These are phyloP conservation scores for Crypturellus undulatus DNA, from an alignment of 2,113 vertebrate species.

Conservation along the genomic window DNA sequence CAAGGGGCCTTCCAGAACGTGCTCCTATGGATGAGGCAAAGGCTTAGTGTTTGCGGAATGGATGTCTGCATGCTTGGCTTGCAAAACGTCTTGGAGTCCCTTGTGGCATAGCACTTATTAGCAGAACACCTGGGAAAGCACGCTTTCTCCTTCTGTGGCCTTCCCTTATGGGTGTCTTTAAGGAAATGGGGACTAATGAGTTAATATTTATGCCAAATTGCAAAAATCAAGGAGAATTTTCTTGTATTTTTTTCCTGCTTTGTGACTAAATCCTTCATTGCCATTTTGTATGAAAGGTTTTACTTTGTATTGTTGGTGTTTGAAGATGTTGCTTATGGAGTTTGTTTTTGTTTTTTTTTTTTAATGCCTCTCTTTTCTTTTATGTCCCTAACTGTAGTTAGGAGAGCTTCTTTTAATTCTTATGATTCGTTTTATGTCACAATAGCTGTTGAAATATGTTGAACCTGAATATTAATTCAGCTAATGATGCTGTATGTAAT, in stretches of 20 bases:
- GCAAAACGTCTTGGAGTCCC: not conserved
- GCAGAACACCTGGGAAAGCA: not conserved
- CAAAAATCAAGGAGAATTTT: not conserved
- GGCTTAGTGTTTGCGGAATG: not conserved
- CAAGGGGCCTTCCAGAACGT: slow-evolving; percentile 13
- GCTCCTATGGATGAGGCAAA: not conserved
- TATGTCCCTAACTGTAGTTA: too few relatives aligned
- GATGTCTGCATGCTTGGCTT: not conserved
- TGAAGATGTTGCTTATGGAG: not conserved
- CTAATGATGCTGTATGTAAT: not conserved
- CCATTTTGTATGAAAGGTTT: not conserved
- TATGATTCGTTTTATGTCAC: fast-evolving
- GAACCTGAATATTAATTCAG: not conserved
- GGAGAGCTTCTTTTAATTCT: not conserved
- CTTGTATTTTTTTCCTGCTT: not conserved
- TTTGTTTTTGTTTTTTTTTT: not conserved
- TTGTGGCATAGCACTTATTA: not conserved
- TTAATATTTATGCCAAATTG: not conserved
- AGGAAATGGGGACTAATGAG: not conserved
- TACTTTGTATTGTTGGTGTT: not conserved
- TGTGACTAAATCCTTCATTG: not conserved
- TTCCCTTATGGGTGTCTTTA: not conserved
- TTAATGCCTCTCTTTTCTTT: not conserved
- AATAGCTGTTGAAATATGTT: not conserved
- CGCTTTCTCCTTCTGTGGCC: not conserved